These are phyloP conservation scores for Athalia circularis DNA, from an alignment of 2,888 invertebrate genomes.

Conservation along the genomic window DNA sequence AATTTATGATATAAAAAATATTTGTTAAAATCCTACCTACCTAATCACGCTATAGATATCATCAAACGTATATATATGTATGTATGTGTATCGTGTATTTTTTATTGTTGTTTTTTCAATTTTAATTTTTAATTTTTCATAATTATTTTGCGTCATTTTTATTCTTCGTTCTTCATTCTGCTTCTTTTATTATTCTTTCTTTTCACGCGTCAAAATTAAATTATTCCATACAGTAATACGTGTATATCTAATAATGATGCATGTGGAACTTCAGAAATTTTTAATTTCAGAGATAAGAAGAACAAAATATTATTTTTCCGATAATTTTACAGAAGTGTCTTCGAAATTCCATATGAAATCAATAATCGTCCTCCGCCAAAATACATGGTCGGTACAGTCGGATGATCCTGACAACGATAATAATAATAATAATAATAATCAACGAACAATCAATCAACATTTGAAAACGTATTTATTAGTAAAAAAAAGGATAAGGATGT, in stretches of 20 bases:
- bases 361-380: conserved; percentile 27
- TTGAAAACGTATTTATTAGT: conserved; percentile 40
- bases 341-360: background rate
- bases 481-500: conserved; percentile 44
- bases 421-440: background rate
- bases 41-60: conserved; percentile 26
- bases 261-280: too few relatives aligned
- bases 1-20: conserved; percentile 42
- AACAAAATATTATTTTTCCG: too few relatives aligned
- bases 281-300: too few relatives aligned
- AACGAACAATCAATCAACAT: conserved; percentile 11
- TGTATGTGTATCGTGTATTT: background rate
- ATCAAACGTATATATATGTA: conserved; percentile 10
- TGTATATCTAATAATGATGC: too few relatives aligned
- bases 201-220: too few relatives aligned
- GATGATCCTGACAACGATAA: background rate
- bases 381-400: background rate
- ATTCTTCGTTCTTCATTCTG: background rate
- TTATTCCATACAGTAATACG: too few relatives aligned
- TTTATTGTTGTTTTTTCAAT: background rate
- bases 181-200: background rate
- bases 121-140: background rate
- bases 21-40: conserved; percentile 42
- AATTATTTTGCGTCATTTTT: background rate
- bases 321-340: too few relatives aligned